Conservation (phyloP, 2,888 invertebrate genomes). For the Aethes cnicana region DNA sequence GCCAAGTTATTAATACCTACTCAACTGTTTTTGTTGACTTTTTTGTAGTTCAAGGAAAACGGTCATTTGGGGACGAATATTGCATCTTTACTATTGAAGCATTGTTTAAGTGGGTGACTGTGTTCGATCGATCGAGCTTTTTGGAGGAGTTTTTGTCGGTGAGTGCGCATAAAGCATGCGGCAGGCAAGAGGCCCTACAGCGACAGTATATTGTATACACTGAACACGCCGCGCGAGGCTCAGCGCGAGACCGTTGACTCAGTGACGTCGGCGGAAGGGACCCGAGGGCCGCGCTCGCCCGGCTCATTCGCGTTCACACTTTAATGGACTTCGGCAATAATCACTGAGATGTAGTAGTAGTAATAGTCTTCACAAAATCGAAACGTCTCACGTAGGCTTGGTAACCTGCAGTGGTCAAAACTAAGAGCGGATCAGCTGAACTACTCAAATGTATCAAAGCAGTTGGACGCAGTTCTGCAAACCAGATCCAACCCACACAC, state of each 20-base stretch:
- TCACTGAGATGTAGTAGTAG: too few species aligned
- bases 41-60: conserved; percentile 5
- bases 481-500: too few species aligned
- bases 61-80: not conserved
- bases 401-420: conserved; percentile 4
- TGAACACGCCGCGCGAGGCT: not conserved
- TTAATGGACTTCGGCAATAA: conserved; percentile 14
- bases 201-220: too few species aligned
- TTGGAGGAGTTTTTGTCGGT: not conserved
- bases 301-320: not conserved
- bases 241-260: not conserved
- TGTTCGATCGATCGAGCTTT: not conserved
- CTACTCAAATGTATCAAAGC: conserved; percentile 19
- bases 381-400: too few species aligned
- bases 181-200: too few species aligned
- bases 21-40: not conserved
- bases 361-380: too few species aligned
- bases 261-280: conserved; percentile 1
- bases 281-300: not conserved
- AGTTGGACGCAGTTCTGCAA: too few species aligned
- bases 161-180: not conserved
- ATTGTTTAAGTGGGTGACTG: not conserved
- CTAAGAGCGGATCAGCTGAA: conserved; percentile 14
- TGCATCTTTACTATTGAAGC: not conserved
- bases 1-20: too few species aligned